These are phyloP conservation scores for Amphipoea lucens DNA, from an alignment of 2,888 invertebrate species.

Conservation along the genomic window DNA sequence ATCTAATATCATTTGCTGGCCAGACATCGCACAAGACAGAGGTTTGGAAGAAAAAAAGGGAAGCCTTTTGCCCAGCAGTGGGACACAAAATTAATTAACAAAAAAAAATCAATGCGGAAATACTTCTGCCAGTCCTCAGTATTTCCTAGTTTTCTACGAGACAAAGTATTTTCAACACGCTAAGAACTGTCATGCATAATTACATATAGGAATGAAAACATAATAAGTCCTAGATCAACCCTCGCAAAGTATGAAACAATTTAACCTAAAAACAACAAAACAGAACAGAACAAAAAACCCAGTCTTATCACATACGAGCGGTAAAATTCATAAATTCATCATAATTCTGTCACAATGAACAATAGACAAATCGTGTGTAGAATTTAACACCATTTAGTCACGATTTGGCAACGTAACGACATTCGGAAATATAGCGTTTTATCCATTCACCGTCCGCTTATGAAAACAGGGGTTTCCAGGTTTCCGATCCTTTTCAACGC, in stretches of 20 bases:
- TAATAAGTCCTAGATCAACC: neutral
- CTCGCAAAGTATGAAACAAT: neutral
- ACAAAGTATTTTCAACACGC: neutral
- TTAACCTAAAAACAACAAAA: neutral
- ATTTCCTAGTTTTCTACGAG: neutral
- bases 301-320: slow-evolving; percentile 46
- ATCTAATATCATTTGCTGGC: too few relatives aligned
- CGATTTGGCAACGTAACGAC: slow-evolving; percentile 62
- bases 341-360: slow-evolving; percentile 50
- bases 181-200: neutral
- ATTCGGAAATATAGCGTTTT: slow-evolving; percentile 77
- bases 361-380: slow-evolving; percentile 64
- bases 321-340: slow-evolving; percentile 64
- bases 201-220: neutral
- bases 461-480: slow-evolving; percentile 77
- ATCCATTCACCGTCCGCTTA: slow-evolving; percentile 73
- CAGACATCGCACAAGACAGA: too few relatives aligned
- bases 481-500: slow-evolving; percentile 74
- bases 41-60: too few relatives aligned
- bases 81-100: too few relatives aligned
- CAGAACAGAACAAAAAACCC: slow-evolving; percentile 19
- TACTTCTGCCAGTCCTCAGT: too few relatives aligned
- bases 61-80: too few relatives aligned
- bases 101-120: too few relatives aligned
- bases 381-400: slow-evolving; percentile 70